Percentiles rank a stretch among this genome's conserved stretches.
These are phyloP conservation scores for Cosmia trapezina DNA, from an alignment of 2,888 invertebrate genomes.

Conservation along the genomic window DNA sequence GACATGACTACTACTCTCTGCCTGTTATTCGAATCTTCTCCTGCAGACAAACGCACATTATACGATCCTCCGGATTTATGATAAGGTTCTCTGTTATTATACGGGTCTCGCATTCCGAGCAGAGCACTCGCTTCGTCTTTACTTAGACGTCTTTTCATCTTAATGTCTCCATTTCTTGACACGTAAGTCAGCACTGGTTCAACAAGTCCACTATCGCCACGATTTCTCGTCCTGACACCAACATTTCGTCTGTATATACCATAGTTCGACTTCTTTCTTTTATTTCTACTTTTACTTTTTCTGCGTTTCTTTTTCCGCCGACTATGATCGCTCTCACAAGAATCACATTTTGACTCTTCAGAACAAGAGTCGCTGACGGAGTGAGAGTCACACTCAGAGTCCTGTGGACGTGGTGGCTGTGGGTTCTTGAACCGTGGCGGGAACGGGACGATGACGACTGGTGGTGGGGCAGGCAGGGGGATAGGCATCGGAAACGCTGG, in stretches of 20 bases:
- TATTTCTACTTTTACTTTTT: conserved; percentile 16
- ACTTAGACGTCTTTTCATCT: conserved; percentile 74
- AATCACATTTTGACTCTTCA: conserved; percentile 19
- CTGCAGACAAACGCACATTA: conserved; percentile 62
- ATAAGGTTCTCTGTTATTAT: background rate
- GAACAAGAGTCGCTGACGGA: conserved; percentile 18
- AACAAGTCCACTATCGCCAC: conserved; percentile 49
- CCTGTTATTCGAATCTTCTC: conserved; percentile 58
- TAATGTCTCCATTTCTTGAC: conserved; percentile 71
- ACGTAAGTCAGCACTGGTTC: conserved; percentile 69
- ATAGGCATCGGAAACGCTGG: conserved; percentile 63
- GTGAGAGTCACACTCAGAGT: conserved; percentile 26
- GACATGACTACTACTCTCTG: conserved; percentile 65
- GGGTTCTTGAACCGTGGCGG: conserved; percentile 25
- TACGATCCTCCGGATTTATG: conserved; percentile 7
- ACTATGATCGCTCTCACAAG: conserved; percentile 15
- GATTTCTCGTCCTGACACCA: conserved; percentile 34
- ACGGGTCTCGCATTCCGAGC: conserved; percentile 54
- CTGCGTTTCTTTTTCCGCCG: conserved; percentile 29
- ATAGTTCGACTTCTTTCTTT: conserved; percentile 24
- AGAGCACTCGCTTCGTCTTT: conserved; percentile 72
- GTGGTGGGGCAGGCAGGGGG: conserved; percentile 55
- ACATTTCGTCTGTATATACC: conserved; percentile 51
- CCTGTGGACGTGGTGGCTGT: background rate
- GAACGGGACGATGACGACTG: conserved; percentile 61